Conservation (phyloP, 2,888 invertebrate species). For the Drosophila rubida region DNA sequence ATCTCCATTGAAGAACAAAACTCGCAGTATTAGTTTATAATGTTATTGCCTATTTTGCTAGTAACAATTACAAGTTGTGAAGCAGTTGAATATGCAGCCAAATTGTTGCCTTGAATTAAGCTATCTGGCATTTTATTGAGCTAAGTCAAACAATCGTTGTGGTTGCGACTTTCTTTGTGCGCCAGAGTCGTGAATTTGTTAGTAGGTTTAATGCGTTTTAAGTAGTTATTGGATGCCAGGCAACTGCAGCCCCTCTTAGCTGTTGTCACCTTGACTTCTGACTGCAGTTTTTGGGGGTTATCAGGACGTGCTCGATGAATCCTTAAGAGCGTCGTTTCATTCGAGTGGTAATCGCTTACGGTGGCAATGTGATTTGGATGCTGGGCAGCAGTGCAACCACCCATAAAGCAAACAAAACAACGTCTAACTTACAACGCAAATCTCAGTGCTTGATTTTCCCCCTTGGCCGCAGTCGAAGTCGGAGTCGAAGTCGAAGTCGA, state of each 20-base stretch:
- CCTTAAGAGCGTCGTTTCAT: constrained; percentile 25
- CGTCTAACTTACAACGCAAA: constrained; percentile 41
- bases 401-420: constrained; percentile 42
- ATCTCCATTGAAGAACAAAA: too few relatives aligned
- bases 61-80: too few relatives aligned
- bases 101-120: too few relatives aligned
- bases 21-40: too few relatives aligned
- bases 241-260: constrained; percentile 2
- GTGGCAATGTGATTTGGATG: background rate
- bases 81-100: too few relatives aligned
- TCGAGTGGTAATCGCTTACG: constrained; percentile 40
- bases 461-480: background rate
- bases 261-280: constrained; percentile 25
- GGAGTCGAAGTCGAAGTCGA: constrained; percentile 3
- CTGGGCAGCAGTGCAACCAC: constrained; percentile 16
- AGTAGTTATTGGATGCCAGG: background rate
- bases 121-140: too few relatives aligned
- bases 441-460: constrained; percentile 15
- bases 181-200: too few relatives aligned
- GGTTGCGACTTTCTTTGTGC: too few relatives aligned
- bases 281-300: constrained; percentile 2
- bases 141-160: too few relatives aligned
- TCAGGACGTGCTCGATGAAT: constrained; percentile 24
- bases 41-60: too few relatives aligned
- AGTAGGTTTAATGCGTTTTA: background rate